Evolutionary conservation across 2,888 invertebrate species (phyloP).

Genomic region (Drosophila basisetae): DNA sequence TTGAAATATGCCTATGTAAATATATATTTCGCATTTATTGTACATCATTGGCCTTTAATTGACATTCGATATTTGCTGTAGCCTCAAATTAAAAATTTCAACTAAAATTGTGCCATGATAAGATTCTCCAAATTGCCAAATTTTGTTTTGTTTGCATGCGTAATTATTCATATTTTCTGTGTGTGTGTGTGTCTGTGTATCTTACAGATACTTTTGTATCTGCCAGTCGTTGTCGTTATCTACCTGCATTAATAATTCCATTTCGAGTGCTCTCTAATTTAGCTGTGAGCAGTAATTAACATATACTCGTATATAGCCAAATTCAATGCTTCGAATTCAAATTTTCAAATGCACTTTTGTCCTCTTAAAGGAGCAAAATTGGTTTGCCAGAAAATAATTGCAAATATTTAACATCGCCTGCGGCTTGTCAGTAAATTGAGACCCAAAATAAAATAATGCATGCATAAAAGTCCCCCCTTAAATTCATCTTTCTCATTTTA

Average conservation of each 20-base stretch:
- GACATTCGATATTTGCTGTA: constrained; percentile 34
- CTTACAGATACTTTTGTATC: constrained; percentile 41
- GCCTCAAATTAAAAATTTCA: constrained; percentile 57
- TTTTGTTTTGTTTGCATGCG: constrained; percentile 53
- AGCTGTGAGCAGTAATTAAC: constrained; percentile 60
- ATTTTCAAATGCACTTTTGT: constrained; percentile 33
- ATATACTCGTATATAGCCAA: constrained; percentile 9
- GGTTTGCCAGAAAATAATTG: constrained; percentile 51
- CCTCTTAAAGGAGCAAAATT: constrained; percentile 31
- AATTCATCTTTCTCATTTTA: not conserved
- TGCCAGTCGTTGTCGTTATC: not conserved
- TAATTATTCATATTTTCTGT: constrained; percentile 19
- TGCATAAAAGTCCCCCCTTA: too few relatives aligned
- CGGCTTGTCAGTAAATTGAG: constrained; percentile 15
- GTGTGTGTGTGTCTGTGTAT: constrained; percentile 24
- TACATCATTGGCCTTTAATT: constrained; percentile 36
- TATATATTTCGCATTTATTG: constrained; percentile 1
- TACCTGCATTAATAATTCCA: constrained; percentile 68
- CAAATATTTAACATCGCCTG: constrained; percentile 49
- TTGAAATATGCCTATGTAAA: constrained; percentile 3
- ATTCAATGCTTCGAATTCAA: constrained; percentile 3
- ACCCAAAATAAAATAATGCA: not conserved
- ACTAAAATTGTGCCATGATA: constrained; percentile 44
- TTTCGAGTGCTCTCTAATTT: constrained; percentile 34
- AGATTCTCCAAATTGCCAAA: constrained; percentile 27